These are phyloP conservation scores for Tortricodes alternella DNA, from an alignment of 2,888 invertebrate genomes.

Conservation along the genomic window DNA sequence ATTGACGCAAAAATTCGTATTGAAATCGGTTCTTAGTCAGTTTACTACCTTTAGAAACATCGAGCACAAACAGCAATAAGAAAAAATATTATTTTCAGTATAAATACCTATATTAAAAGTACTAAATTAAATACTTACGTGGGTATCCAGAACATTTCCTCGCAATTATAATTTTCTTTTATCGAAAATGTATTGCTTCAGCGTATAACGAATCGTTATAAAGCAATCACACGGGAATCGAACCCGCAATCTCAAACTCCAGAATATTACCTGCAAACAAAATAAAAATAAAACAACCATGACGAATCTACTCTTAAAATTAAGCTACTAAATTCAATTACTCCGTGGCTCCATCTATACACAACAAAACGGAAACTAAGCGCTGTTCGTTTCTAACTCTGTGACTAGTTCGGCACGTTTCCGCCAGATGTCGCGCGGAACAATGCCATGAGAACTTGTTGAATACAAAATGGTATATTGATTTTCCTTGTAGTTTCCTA, in stretches of 20 bases:
- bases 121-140: no score
- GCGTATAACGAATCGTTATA: no score
- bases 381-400: not conserved
- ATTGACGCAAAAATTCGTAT: no score
- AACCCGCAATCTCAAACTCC: not conserved
- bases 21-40: no score
- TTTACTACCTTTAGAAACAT: no score
- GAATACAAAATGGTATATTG: slow-evolving; percentile 21
- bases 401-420: slow-evolving; percentile 6
- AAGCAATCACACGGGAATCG: not conserved
- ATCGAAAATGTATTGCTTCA: no score
- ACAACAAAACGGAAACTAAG: slow-evolving; percentile 6
- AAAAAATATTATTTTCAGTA: no score
- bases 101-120: no score
- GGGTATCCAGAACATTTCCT: no score
- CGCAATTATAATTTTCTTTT: no score
- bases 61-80: no score
- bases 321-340: slow-evolving; percentile 4
- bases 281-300: not conserved
- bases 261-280: slow-evolving; percentile 14
- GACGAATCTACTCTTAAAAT: not conserved
- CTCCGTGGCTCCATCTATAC: not conserved
- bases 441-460: slow-evolving; percentile 25
- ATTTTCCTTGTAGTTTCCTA: slow-evolving; percentile 7
- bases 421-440: slow-evolving; percentile 20